These are phyloP conservation scores for Microcebus jonahi DNA, from an alignment of 2,113 vertebrate genomes.

Conservation along the genomic window DNA sequence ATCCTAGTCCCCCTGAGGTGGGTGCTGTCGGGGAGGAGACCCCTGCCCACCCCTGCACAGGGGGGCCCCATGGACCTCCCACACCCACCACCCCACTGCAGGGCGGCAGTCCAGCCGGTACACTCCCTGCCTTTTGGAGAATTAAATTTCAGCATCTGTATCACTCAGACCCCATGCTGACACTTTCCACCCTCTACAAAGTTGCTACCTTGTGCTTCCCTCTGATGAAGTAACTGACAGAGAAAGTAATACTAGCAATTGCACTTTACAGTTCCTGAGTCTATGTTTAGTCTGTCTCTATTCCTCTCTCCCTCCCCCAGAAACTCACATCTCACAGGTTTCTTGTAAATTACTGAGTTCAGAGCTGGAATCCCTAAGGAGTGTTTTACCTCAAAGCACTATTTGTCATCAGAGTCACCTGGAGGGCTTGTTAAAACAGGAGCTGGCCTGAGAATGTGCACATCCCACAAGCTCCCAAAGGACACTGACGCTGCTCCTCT, in stretches of 20 bases:
- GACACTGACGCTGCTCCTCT: not conserved
- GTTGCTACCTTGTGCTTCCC: not conserved
- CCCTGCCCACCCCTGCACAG: no score
- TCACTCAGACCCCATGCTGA: not conserved
- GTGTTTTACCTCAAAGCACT: not conserved
- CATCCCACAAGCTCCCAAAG: not conserved
- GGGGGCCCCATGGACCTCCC: rapidly evolving
- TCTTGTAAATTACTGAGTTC: not conserved
- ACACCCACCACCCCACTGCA: not conserved
- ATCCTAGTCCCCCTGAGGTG: rapidly evolving
- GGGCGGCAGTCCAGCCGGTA: not conserved
- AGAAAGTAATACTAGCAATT: not conserved
- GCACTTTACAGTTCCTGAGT: not conserved
- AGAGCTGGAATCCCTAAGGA: not conserved
- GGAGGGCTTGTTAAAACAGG: not conserved
- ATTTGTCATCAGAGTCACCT: not conserved
- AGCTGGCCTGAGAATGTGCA: not conserved
- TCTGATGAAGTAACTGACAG: not conserved
- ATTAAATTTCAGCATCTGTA: not conserved
- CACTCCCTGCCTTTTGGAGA: not conserved
- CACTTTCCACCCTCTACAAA: not conserved
- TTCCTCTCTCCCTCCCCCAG: not conserved
- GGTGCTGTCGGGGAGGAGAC: not conserved
- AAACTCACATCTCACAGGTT: not conserved
- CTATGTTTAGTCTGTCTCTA: not conserved